These are phyloP conservation scores for Trichopria drosophilae DNA, from an alignment of 2,888 invertebrate genomes.

Conservation along the genomic window DNA sequence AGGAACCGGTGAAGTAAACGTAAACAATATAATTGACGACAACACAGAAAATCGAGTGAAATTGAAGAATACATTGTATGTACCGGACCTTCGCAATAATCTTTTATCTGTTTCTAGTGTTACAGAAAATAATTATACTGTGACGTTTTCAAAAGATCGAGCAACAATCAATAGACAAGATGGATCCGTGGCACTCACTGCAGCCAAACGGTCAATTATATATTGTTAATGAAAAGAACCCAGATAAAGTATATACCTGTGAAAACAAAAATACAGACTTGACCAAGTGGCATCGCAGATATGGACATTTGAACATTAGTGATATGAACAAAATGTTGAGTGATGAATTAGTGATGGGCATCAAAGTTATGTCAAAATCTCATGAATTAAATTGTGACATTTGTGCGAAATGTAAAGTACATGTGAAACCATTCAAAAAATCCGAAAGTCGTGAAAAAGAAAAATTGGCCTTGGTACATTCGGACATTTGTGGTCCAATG, in stretches of 20 bases:
- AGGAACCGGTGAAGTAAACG: conserved; percentile 5
- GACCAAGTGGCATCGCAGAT: conserved; percentile 9
- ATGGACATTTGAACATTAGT: conserved; percentile 7
- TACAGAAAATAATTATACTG: conserved; percentile 36
- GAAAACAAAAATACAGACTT: conserved; percentile 2
- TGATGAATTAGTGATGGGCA: conserved; percentile 19
- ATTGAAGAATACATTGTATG: conserved; percentile 35
- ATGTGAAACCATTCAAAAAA: conserved; percentile 26
- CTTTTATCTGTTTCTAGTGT: conserved; percentile 40
- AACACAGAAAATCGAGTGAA: conserved; percentile 1
- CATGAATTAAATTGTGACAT: conserved; percentile 23
- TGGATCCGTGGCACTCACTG: conserved; percentile 5
- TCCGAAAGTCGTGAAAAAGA: conserved; percentile 25
- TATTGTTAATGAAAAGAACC: conserved; percentile 2
- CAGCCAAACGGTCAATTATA: conserved; percentile 4
- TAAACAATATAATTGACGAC: conserved; percentile 5
- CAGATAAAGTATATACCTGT: neutral
- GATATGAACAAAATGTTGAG: conserved; percentile 7
- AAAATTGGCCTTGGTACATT: conserved; percentile 31
- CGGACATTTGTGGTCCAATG: conserved; percentile 38
- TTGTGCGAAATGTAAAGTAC: conserved; percentile 35
- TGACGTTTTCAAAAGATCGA: conserved; percentile 34
- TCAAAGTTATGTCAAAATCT: no score
- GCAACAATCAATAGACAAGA: conserved; percentile 28
- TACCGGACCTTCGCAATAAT: conserved; percentile 39